Base-by-base conservation (phyloP, 2,113 vertebrate species). In the Rafetus swinhoei region DNA sequence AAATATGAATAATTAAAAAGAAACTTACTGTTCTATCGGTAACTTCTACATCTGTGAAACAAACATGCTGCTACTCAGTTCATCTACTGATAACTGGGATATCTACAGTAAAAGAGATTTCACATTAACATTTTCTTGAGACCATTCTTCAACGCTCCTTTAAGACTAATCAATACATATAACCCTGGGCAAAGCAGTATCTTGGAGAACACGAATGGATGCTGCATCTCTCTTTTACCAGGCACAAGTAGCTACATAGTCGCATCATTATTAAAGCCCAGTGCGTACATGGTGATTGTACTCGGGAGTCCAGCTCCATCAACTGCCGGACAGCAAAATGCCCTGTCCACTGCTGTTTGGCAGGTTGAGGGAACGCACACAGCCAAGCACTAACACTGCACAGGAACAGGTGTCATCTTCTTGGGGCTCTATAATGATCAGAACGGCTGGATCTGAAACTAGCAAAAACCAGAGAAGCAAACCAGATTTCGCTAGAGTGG, bases 41-140 rank as follows among this genome's bases (percentile, higher is more conserved):
- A 98, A 98, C 95, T 96, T 98, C 97, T 98, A 98, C 97, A 98
- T 98, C 97, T 98, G 98, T 98, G 98, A 98, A 98, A 98, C 96
- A 98, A 98, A 98, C 98, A 98, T 98, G 98, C 96, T 98, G 97
- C 97, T 98, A 98, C 98, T 98, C 97, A 98, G 97, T 97, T 99
- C 98, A 98, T 98, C 98, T 98, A 98, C 82, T 98, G 98, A 98
- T 98, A 98, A 98, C 95, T 97, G 98, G 98, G 97, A 96, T 96
- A 98, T 98, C 98, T 98, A 98, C 85, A 98, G 96, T 87, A 94
- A 96, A 97, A 97, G 84, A 76, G n/a, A 93, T 92, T 93, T 96
- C 91, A 98, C 92, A 97, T 98, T 98, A 98, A 98, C 81, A 81
- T 74, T 90, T 90, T 90, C 92, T 91, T 82, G 81, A 93, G 91